Evolutionary conservation across 2,797 vertebrate species (phyloP).

Genomic region (Remorina albescens): DNA sequence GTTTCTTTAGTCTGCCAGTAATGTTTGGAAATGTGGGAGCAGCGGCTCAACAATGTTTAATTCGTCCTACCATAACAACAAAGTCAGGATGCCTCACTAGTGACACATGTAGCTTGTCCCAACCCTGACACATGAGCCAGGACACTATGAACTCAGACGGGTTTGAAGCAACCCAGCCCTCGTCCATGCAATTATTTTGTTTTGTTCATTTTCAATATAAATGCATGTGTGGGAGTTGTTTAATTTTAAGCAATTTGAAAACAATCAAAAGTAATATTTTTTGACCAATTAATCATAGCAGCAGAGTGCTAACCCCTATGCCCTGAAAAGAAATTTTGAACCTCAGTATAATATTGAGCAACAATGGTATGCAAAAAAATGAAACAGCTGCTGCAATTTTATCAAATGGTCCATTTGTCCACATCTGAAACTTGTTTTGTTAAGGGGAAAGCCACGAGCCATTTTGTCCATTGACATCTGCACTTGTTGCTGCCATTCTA

Average conservation of each 20-base stretch:
- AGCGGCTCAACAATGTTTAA: slow-evolving; percentile 14
- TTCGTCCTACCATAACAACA: slow-evolving; percentile 20
- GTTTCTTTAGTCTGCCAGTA: background rate
- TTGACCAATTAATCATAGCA: background rate
- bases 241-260: background rate
- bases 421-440: background rate
- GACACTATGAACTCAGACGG: slow-evolving; percentile 25
- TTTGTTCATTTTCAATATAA: background rate
- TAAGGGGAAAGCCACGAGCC: too few species aligned
- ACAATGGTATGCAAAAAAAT: too few species aligned
- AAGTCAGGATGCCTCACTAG: slow-evolving; percentile 47
- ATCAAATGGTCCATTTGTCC: too few species aligned
- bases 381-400: too few species aligned
- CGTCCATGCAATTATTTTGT: background rate
- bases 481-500: too few species aligned
- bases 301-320: background rate
- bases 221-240: background rate
- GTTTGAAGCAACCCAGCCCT: slow-evolving; percentile 4
- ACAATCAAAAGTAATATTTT: background rate
- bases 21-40: slow-evolving; percentile 8
- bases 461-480: too few species aligned
- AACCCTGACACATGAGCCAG: slow-evolving; percentile 34
- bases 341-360: too few species aligned
- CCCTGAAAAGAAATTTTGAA: background rate
- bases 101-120: slow-evolving; percentile 22